Conservation (phyloP, 1,140 invertebrate genomes). For the Carcinoscorpius rotundicauda region DNA sequence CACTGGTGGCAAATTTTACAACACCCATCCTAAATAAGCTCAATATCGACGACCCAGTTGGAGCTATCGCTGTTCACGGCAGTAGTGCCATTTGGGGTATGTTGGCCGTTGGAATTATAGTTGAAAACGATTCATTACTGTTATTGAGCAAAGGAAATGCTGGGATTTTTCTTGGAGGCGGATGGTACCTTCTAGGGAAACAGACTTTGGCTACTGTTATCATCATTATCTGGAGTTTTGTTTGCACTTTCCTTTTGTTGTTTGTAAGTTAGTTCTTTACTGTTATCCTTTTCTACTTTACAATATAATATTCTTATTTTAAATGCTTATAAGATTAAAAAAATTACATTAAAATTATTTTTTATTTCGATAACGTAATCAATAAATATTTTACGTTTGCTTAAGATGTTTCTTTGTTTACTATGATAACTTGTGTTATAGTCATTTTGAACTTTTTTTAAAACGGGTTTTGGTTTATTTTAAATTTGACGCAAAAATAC, state of each 20-base stretch:
- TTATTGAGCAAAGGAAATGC: conserved; percentile 58
- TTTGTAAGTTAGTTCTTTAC: conserved; percentile 7
- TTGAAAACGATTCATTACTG: conserved; percentile 65
- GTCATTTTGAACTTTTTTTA: too few relatives aligned
- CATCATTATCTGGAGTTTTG: conserved; percentile 22
- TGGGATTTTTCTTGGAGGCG: conserved; percentile 58
- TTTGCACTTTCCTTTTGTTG: conserved; percentile 14
- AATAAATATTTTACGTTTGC: too few relatives aligned
- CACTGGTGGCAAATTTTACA: conserved; percentile 49
- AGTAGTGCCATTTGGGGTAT: conserved; percentile 42
- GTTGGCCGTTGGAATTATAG: conserved; percentile 76
- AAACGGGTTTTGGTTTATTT: too few relatives aligned
- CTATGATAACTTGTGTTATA: too few relatives aligned
- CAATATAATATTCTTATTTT: too few relatives aligned
- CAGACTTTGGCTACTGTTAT: conserved; percentile 24
- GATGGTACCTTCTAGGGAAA: conserved; percentile 25
- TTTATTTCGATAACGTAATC: too few relatives aligned
- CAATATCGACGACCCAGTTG: conserved; percentile 79
- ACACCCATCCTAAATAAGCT: conserved; percentile 61
- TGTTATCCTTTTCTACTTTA: too few relatives aligned
- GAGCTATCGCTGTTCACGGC: conserved; percentile 76
- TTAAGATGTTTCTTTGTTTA: too few relatives aligned
- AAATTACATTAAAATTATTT: too few relatives aligned
- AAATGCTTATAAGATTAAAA: too few relatives aligned
- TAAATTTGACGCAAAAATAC: too few relatives aligned